Evolutionary conservation across 2,113 vertebrate genomes (phyloP).

Genomic region (Dicerorhinus sumatrensis): DNA sequence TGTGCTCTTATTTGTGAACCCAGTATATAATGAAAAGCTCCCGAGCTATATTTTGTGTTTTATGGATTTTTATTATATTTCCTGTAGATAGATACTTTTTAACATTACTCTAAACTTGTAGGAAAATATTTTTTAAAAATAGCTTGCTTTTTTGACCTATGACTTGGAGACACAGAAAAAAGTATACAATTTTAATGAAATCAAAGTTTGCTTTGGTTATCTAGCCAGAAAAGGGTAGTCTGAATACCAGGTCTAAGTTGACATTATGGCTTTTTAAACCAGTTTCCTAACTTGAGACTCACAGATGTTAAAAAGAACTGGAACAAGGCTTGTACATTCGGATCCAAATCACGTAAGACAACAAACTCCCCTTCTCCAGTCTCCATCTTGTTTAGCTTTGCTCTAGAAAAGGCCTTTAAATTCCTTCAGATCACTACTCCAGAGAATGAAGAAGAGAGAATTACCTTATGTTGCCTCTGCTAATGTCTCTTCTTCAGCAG

Average conservation of each 20-base stretch:
- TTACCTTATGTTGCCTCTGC: accelerated
- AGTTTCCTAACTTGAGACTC: not conserved
- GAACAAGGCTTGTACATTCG: not conserved
- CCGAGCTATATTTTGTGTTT: not conserved
- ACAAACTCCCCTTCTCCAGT: not conserved
- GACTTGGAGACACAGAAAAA: not conserved
- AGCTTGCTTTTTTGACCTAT: not conserved
- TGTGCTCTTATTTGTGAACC: not conserved
- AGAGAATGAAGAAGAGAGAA: not conserved
- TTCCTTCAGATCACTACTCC: not conserved
- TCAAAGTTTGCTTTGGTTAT: not conserved
- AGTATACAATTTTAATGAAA: not conserved
- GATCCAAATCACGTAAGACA: not conserved
- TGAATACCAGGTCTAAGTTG: not conserved
- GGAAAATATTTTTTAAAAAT: not conserved
- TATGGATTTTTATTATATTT: not conserved
- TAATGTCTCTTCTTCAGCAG: not conserved
- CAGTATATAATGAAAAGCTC: not conserved
- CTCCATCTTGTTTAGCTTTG: not conserved
- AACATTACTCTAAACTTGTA: constrained; percentile 16
- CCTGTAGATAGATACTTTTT: not conserved
- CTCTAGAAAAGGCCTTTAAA: not conserved
- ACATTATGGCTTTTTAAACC: not conserved
- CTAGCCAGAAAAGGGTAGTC: not conserved
- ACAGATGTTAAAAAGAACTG: not conserved